A percentile compares a stretch with the other conserved stretches of the same genome.
Conservation (phyloP, 2,888 invertebrate species). For the Phymatocera aterrima region DNA sequence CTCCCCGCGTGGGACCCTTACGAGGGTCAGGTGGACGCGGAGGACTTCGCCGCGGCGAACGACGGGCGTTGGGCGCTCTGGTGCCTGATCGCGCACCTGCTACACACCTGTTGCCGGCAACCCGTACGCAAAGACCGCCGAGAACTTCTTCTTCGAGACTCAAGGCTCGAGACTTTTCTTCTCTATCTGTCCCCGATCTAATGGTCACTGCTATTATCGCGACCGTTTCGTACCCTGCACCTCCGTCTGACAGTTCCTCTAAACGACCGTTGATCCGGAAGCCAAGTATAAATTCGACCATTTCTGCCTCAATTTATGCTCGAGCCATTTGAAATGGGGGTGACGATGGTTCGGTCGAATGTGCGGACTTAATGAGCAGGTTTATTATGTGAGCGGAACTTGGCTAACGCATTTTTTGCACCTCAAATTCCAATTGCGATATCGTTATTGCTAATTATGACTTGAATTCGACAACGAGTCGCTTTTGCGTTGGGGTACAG, state of each 20-base stretch:
- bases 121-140: slow-evolving; percentile 48
- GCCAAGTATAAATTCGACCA: neutral
- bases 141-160: slow-evolving; percentile 43
- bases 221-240: slow-evolving; percentile 37
- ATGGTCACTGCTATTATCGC: slow-evolving; percentile 30
- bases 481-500: too few relatives aligned
- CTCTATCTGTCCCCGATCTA: slow-evolving; percentile 45
- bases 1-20: slow-evolving; percentile 71
- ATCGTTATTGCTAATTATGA: too few relatives aligned
- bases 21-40: slow-evolving; percentile 67
- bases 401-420: too few relatives aligned
- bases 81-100: slow-evolving; percentile 68
- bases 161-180: slow-evolving; percentile 32
- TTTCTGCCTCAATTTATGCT: neutral
- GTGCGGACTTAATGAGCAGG: too few relatives aligned
- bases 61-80: slow-evolving; percentile 50
- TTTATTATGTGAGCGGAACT: too few relatives aligned
- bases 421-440: too few relatives aligned
- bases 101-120: slow-evolving; percentile 74
- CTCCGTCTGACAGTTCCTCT: slow-evolving; percentile 8
- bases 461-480: too few relatives aligned
- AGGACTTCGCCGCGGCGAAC: slow-evolving; percentile 60
- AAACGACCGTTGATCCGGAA: slow-evolving; percentile 20
- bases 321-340: neutral
- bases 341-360: too few relatives aligned